A percentile compares a stretch with the other conserved stretches of the same genome.
These are phyloP conservation scores for Amblyraja radiata DNA, from an alignment of 2,797 vertebrate species.

Conservation along the genomic window DNA sequence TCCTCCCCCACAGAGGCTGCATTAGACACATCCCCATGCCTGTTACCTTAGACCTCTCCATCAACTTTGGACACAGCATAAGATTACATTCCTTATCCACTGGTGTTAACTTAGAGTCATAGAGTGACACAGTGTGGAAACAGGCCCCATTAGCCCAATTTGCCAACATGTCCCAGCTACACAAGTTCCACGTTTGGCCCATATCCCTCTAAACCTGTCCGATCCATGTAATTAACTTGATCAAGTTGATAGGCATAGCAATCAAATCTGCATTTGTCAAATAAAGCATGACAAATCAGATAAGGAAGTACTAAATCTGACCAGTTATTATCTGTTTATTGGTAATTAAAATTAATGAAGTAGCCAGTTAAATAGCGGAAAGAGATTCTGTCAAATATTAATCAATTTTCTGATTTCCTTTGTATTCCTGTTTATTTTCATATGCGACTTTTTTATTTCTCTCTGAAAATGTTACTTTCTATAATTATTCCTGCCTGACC, in stretches of 20 bases:
- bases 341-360: background rate
- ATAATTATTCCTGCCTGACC: background rate
- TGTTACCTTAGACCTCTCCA: background rate
- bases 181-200: too few species aligned
- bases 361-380: background rate
- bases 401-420: background rate
- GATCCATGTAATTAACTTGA: background rate
- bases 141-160: too few species aligned
- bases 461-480: background rate
- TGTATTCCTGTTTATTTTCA: background rate
- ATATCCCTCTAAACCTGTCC: too few species aligned
- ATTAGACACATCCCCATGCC: background rate
- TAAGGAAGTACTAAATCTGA: background rate
- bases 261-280: background rate
- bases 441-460: background rate
- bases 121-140: too few species aligned
- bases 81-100: background rate
- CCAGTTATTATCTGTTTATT: background rate
- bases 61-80: background rate
- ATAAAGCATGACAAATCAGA: slow-evolving; percentile 19
- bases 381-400: background rate
- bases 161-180: too few species aligned
- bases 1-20: too few species aligned
- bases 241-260: background rate
- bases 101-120: background rate